These are phyloP conservation scores for Colaptes auratus DNA, from an alignment of 2,113 vertebrate species.

Conservation along the genomic window DNA sequence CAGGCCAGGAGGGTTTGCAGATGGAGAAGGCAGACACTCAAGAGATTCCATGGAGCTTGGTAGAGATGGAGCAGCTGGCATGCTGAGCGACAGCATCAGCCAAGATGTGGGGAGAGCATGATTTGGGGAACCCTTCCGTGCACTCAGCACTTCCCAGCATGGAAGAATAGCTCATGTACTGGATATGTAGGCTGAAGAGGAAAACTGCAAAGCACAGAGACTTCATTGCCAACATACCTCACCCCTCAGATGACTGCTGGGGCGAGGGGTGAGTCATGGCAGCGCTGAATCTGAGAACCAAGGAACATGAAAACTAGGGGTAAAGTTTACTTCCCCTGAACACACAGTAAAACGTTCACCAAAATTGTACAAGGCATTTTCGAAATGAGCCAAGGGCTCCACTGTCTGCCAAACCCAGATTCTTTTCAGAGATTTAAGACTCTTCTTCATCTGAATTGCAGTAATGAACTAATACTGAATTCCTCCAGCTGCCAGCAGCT, in stretches of 20 bases:
- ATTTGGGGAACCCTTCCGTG: not conserved
- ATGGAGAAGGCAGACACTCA: not conserved
- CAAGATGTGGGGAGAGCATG: rapidly evolving
- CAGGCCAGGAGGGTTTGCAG: not conserved
- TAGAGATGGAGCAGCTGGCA: not conserved
- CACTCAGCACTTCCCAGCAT: not conserved
- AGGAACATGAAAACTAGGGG: not conserved
- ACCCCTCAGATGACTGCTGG: rapidly evolving
- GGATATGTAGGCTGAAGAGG: not conserved
- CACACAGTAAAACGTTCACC: not conserved
- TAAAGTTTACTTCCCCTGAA: not conserved
- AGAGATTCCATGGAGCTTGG: not conserved
- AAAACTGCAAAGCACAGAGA: not conserved
- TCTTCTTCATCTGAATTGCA: slow-evolving; percentile 19
- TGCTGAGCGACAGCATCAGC: rapidly evolving
- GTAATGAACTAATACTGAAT: slow-evolving; percentile 35
- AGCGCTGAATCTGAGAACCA: not conserved
- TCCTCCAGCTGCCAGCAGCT: slow-evolving; percentile 65
- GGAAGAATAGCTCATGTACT: not conserved
- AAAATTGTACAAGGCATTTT: slow-evolving; percentile 15
- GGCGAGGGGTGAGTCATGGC: not conserved
- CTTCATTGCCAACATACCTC: not conserved
- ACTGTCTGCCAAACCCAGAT: slow-evolving; percentile 23
- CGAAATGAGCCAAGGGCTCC: not conserved
- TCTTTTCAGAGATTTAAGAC: slow-evolving; percentile 14